Conservation (phyloP, 2,113 vertebrate species). For the Zapornia atra region DNA sequence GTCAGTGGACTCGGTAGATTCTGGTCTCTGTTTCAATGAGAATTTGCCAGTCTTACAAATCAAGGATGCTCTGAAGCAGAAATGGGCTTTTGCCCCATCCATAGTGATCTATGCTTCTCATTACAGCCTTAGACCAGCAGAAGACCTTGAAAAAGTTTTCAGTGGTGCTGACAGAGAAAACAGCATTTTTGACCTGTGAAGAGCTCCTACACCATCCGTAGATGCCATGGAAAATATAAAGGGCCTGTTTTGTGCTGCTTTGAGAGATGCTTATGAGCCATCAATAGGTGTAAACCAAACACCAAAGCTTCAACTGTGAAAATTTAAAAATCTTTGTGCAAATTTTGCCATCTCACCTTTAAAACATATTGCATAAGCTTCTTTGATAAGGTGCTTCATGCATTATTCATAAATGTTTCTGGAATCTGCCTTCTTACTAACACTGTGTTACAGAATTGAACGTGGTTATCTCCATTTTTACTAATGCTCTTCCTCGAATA, state of each 20-base stretch:
- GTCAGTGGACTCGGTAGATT: background rate
- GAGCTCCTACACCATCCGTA: background rate
- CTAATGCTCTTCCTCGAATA: background rate
- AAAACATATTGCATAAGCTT: background rate
- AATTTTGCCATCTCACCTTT: background rate
- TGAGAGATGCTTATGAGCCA: background rate
- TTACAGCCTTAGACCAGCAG: conserved; percentile 12
- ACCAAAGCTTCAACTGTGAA: background rate
- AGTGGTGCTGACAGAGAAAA: conserved; percentile 58
- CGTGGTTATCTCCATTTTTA: background rate
- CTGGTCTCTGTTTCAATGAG: background rate
- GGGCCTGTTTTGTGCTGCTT: background rate
- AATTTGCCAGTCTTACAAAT: background rate
- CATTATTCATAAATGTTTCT: background rate
- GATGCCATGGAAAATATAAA: background rate
- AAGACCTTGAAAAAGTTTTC: conserved; percentile 26
- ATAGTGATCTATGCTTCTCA: conserved; percentile 1
- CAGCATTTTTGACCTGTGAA: conserved; percentile 59
- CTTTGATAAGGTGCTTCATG: background rate
- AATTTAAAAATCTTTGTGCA: conserved; percentile 10
- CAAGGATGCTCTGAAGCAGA: background rate
- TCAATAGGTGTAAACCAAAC: background rate
- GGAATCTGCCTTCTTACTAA: background rate
- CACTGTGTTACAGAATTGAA: background rate
- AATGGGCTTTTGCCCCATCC: background rate